Conservation (phyloP, 2,888 invertebrate genomes). For the Eristalis tenax region DNA sequence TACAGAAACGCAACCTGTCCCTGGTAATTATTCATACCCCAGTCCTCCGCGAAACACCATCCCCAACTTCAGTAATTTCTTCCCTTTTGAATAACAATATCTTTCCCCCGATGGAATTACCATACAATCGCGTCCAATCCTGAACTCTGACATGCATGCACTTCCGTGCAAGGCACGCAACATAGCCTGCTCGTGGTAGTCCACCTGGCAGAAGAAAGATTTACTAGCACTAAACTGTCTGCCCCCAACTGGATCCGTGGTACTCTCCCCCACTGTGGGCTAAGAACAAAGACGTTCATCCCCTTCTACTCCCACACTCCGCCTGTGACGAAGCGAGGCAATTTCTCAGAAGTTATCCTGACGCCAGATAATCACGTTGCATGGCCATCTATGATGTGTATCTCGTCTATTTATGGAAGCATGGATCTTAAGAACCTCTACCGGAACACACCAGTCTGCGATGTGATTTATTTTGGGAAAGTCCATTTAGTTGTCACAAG, state of each 20-base stretch:
- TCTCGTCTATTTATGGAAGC: constrained; percentile 16
- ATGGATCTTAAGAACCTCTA: background rate
- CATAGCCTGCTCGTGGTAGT: background rate
- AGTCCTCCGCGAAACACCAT: background rate
- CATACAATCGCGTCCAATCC: constrained; percentile 11
- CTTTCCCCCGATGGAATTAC: background rate
- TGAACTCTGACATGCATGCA: constrained; percentile 32
- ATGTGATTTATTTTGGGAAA: constrained; percentile 28
- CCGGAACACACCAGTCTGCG: background rate
- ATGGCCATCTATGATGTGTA: background rate
- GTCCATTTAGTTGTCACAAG: background rate
- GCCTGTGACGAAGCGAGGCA: background rate
- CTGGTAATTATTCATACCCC: background rate
- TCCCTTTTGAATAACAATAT: background rate
- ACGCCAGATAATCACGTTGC: constrained; percentile 22
- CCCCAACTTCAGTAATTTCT: background rate
- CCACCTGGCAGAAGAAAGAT: constrained; percentile 5
- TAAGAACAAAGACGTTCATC: background rate
- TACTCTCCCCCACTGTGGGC: background rate
- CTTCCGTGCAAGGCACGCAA: constrained; percentile 5
- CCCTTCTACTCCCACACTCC: background rate
- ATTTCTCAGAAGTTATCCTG: constrained; percentile 35
- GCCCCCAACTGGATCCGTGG: background rate
- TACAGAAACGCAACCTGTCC: background rate
- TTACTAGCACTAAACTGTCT: background rate